Evolutionary conservation across 2,797 vertebrate genomes (phyloP).

Genomic region (Falco novaeseelandiae): DNA sequence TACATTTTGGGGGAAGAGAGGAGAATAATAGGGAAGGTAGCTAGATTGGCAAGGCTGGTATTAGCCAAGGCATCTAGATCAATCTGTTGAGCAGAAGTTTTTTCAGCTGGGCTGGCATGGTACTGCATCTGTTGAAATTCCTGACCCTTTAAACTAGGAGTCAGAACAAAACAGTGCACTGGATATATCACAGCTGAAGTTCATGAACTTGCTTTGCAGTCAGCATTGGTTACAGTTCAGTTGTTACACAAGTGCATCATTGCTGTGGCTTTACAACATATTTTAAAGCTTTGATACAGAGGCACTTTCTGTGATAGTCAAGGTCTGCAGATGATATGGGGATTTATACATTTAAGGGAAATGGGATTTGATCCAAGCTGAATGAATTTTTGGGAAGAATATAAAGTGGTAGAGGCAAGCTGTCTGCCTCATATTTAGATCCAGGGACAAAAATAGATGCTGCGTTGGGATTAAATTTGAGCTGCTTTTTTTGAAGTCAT

Average conservation of each 20-base stretch:
- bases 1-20: background rate
- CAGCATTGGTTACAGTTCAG: conserved; percentile 56
- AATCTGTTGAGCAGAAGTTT: conserved; percentile 40
- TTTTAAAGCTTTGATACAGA: conserved; percentile 62
- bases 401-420: conserved; percentile 1
- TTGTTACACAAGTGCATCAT: conserved; percentile 12
- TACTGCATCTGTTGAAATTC: conserved; percentile 67
- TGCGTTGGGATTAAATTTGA: conserved; percentile 15
- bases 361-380: conserved; percentile 39
- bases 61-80: conserved; percentile 34
- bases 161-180: background rate
- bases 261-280: conserved; percentile 59
- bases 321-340: conserved; percentile 5
- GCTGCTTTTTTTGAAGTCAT: background rate
- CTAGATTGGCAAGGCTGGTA: background rate
- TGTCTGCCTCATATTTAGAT: conserved; percentile 20
- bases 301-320: conserved; percentile 48
- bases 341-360: conserved; percentile 49
- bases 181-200: conserved; percentile 54
- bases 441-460: conserved; percentile 24
- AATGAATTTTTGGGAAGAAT: conserved; percentile 12
- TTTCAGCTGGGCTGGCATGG: conserved; percentile 47
- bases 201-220: conserved; percentile 55
- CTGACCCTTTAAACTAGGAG: conserved; percentile 55
- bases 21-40: background rate